A percentile compares a stretch with the other conserved stretches of the same genome.
Conservation (phyloP, 2,888 invertebrate species). For the Philereme vetulata region DNA sequence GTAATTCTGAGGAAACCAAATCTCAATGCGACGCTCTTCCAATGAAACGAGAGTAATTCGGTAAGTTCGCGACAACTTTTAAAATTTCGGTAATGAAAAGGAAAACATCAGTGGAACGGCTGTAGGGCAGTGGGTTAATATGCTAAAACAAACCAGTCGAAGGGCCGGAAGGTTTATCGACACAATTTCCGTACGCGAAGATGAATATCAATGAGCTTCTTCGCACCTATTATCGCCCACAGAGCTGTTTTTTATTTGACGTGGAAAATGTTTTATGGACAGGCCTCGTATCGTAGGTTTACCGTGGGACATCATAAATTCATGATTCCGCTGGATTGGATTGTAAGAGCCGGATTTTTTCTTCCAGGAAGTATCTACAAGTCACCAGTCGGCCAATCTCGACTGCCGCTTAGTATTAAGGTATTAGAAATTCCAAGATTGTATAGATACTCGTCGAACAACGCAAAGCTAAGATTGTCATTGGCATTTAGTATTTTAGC, state of each 20-base stretch:
- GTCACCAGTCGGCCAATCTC: conserved; percentile 53
- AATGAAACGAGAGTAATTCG: neutral
- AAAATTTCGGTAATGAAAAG: conserved; percentile 47
- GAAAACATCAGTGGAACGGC: conserved; percentile 37
- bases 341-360: conserved; percentile 41
- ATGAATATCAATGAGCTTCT: conserved; percentile 55
- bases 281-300: conserved; percentile 6
- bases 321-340: no score
- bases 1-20: no score
- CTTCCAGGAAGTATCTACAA: conserved; percentile 64
- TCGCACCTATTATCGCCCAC: conserved; percentile 55
- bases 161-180: conserved; percentile 39
- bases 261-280: conserved; percentile 49
- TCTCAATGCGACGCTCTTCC: no score
- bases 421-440: conserved; percentile 47
- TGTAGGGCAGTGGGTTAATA: conserved; percentile 42
- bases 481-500: conserved; percentile 26
- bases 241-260: conserved; percentile 51
- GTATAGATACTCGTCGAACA: no score
- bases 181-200: conserved; percentile 40
- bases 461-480: conserved; percentile 46
- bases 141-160: conserved; percentile 37
- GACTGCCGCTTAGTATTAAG: conserved; percentile 46
- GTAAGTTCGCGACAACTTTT: neutral
- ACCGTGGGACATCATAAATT: no score